Evolutionary conservation across 2,888 invertebrate species (phyloP).

Genomic region (Lasioglossum villosulum): DNA sequence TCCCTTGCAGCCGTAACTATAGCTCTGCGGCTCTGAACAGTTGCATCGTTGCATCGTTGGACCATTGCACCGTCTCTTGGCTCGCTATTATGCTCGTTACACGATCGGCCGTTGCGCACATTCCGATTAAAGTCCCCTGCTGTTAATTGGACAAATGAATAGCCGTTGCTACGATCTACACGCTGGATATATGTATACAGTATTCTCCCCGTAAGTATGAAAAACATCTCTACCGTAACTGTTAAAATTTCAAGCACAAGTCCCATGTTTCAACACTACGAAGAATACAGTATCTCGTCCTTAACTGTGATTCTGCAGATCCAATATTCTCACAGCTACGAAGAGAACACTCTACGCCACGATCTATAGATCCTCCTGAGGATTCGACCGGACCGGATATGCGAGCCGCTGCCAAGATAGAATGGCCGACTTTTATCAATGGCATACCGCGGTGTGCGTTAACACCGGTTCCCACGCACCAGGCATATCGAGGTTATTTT

Average conservation of each 20-base stretch:
- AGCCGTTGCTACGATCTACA: neutral
- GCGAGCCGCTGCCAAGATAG: constrained; percentile 45
- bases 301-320: no score
- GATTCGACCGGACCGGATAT: neutral
- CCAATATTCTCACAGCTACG: neutral
- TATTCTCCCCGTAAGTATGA: neutral
- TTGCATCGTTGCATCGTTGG: neutral
- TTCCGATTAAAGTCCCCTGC: neutral
- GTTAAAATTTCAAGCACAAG: neutral
- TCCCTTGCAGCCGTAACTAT: constrained; percentile 23
- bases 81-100: constrained; percentile 12
- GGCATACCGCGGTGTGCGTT: constrained; percentile 72
- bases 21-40: neutral
- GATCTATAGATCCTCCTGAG: constrained; percentile 8
- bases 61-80: neutral
- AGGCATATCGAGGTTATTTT: constrained; percentile 68
- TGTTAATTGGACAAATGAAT: constrained; percentile 1
- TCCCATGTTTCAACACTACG: no score
- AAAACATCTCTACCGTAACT: neutral
- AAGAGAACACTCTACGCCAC: neutral
- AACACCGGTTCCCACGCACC: constrained; percentile 61
- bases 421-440: constrained; percentile 71
- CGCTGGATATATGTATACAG: neutral
- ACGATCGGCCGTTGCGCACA: neutral
- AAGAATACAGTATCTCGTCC: no score